phyloP scores from a whole-genome alignment of 2,888 invertebrate species.

The Tortricodes alternella region DNA sequence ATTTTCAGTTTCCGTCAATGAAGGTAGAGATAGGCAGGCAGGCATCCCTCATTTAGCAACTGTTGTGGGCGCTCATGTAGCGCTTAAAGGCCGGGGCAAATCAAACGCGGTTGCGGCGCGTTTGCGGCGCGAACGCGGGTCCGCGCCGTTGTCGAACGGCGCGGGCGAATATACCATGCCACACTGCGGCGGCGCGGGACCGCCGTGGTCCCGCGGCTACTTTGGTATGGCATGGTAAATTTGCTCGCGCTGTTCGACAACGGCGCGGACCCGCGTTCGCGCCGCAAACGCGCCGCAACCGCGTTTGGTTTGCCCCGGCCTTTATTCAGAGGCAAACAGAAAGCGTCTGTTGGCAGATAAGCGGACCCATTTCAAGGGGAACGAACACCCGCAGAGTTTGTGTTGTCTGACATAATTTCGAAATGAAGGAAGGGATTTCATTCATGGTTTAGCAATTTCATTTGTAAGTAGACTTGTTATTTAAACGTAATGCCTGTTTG shows the following conservation, averaged over 20 bases:
- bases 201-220: too few species aligned
- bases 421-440: constrained; percentile 34
- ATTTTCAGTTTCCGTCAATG: constrained; percentile 34
- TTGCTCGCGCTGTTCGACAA: too few species aligned
- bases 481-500: constrained; percentile 29
- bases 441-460: constrained; percentile 31
- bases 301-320: too few species aligned
- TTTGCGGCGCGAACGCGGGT: too few species aligned
- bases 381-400: constrained; percentile 37
- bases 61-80: constrained; percentile 56
- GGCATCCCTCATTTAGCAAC: constrained; percentile 48
- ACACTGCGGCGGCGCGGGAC: too few species aligned
- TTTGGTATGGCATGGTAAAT: too few species aligned
- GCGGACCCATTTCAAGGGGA: constrained; percentile 45
- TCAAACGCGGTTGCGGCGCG: too few species aligned
- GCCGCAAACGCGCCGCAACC: too few species aligned
- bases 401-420: constrained; percentile 35
- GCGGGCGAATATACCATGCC: too few species aligned
- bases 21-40: constrained; percentile 36
- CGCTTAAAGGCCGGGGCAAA: too few species aligned
- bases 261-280: too few species aligned
- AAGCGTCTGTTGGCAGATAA: constrained; percentile 57
- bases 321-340: constrained; percentile 61
- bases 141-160: too few species aligned
- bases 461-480: constrained; percentile 19